phyloP scores from a whole-genome alignment of 2,888 invertebrate genomes.

The Epsilonema sp. region DNA sequence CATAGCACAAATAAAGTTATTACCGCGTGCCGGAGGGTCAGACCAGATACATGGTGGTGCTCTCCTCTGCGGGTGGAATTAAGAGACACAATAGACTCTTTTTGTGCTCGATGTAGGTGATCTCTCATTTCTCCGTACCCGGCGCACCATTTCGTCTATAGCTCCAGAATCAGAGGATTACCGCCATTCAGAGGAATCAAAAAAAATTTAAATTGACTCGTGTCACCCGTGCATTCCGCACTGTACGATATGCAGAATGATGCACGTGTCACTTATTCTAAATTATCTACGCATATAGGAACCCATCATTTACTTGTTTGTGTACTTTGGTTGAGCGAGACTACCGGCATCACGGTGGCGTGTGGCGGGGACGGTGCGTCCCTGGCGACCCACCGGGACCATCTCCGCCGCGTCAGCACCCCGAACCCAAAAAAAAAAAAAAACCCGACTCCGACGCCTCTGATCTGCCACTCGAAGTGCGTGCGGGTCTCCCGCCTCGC shows the following conservation, averaged over 20 bases:
- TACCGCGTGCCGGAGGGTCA: constrained; percentile 96
- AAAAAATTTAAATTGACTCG: too few relatives aligned
- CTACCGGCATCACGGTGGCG: constrained; percentile 93
- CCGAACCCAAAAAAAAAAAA: constrained; percentile 98
- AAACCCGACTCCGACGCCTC: constrained; percentile 93
- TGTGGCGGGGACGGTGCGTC: constrained; percentile 86
- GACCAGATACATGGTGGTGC: constrained; percentile 74
- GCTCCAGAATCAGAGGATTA: too few relatives aligned
- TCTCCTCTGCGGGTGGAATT: constrained; percentile 69
- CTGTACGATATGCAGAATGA: too few relatives aligned
- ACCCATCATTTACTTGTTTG: too few relatives aligned
- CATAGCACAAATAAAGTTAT: too few relatives aligned
- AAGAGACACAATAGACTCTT: constrained; percentile 79
- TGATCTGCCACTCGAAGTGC: constrained; percentile 91
- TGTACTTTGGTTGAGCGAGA: constrained; percentile 52
- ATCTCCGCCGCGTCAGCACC: constrained; percentile 95
- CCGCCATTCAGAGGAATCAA: too few relatives aligned
- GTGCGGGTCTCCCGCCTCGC: constrained; percentile 23
- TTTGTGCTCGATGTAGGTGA: too few relatives aligned
- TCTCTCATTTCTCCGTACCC: too few relatives aligned
- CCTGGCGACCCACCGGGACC: constrained; percentile 79
- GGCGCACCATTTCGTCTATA: too few relatives aligned
- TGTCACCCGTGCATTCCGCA: too few relatives aligned
- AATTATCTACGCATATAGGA: too few relatives aligned
- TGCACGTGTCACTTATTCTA: too few relatives aligned